Evolutionary conservation across 1,140 invertebrate species (phyloP).

Genomic region (Bradynema listronoti): DNA sequence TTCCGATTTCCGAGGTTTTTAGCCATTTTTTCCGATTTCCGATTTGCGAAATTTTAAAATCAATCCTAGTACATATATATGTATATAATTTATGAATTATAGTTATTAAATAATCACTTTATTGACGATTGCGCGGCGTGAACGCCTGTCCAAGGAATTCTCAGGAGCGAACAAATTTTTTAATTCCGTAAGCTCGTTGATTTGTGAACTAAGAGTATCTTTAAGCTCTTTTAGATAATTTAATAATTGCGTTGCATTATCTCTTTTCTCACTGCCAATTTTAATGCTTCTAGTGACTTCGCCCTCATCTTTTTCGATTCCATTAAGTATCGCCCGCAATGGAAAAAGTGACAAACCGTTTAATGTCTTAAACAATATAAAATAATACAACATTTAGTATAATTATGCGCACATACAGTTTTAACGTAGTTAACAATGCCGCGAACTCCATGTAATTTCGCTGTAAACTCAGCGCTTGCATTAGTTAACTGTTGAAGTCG

Average conservation of each 20-base stretch:
- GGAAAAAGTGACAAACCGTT: slow-evolving; percentile 25
- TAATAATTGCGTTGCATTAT: slow-evolving; percentile 17
- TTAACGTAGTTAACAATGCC: slow-evolving; percentile 14
- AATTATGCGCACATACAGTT: slow-evolving; percentile 17
- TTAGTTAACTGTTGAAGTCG: slow-evolving; percentile 10
- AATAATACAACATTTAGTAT: background rate
- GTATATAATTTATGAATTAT: too few species aligned
- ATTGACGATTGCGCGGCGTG: too few species aligned
- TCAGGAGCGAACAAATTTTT: slow-evolving; percentile 10
- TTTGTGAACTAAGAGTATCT: slow-evolving; percentile 7
- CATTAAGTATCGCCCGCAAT: slow-evolving; percentile 28
- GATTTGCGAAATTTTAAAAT: too few species aligned
- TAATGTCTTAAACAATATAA: slow-evolving; percentile 10
- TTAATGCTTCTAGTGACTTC: slow-evolving; percentile 9
- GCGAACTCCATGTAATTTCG: slow-evolving; percentile 10
- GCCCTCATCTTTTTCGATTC: slow-evolving; percentile 27
- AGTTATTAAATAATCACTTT: too few species aligned
- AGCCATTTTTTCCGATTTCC: too few species aligned
- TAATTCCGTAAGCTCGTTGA: slow-evolving; percentile 16
- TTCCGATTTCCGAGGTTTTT: too few species aligned
- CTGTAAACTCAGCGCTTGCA: slow-evolving; percentile 13
- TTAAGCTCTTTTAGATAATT: background rate
- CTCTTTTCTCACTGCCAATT: background rate
- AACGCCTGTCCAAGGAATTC: too few species aligned
- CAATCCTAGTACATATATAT: too few species aligned